Base-by-base conservation (phyloP, 2,113 vertebrate species). In the Alces alces region DNA sequence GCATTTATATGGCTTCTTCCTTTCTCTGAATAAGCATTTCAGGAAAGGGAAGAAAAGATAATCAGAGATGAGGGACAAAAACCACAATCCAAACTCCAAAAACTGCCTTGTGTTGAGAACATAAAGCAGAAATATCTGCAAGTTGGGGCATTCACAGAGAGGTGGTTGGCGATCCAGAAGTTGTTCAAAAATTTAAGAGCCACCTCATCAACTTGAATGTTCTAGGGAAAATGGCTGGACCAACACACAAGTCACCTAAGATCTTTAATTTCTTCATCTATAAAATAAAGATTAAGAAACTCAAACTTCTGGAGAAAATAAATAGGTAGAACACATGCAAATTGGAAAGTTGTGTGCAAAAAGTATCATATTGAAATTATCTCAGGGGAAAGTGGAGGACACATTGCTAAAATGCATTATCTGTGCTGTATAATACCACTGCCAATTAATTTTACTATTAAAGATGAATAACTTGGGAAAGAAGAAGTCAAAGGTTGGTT, bases 1-100 rank as follows among this genome's bases (percentile, higher is more conserved):
- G 47, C 11, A 27, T 15, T 76, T 13, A 36, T 6, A 5, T 28
- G 84, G 60, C 58, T 89, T 95, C 19, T 93, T 27, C 60, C 64
- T 95, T 86, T 94, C 50, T 61, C 95, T 91, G 36, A 93, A 86
- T 30, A 93, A 95, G 39, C 55, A 82, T 39, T 28, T 85, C 16
- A 80, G 58, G 33, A 33, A 86, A 91, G 39, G 43, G 58, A 39
- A 57, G 33, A 27, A 55, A 88, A 52, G 16, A 70, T 25, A 28
- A 13, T 45, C 55, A 64, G n/a, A 97, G 33, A 89, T 8, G 17
- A 87, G 80, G 10, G 16, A 58, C 36, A 76, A 55, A 93, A 87
- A 4, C 2, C 50, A 45, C 52, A 84, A 45, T 82, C 39, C 93
- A 91, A 17, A 11, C 33, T 36, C 23, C 33, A 80, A 57, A 85